phyloP scores from a whole-genome alignment of 2,113 vertebrate genomes.

The Castor canadensis region DNA sequence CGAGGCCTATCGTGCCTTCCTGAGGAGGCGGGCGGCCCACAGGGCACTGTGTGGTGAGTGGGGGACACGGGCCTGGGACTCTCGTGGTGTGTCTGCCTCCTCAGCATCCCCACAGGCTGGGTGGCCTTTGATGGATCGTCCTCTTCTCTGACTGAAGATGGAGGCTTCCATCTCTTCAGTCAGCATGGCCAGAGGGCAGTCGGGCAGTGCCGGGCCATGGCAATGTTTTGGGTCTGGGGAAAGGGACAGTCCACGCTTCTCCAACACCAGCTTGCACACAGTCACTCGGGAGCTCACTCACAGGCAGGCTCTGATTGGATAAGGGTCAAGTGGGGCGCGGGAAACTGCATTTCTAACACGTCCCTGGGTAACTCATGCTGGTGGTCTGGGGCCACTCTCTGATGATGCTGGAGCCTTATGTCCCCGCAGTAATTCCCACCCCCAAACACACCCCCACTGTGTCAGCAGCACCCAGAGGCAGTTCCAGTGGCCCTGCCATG shows the following conservation, averaged over 20 bases:
- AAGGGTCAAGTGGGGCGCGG: accelerated
- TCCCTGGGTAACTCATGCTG: neutral
- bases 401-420: too few relatives aligned
- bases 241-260: too few relatives aligned
- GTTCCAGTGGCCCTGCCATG: neutral
- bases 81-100: accelerated
- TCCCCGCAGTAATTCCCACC: neutral
- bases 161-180: neutral
- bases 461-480: neutral
- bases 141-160: too few relatives aligned
- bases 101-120: accelerated
- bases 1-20: conserved; percentile 47
- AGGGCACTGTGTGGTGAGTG: neutral
- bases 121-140: neutral
- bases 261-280: neutral
- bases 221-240: neutral
- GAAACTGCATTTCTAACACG: neutral
- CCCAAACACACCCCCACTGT: too few relatives aligned
- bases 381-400: neutral
- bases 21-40: neutral
- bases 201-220: too few relatives aligned
- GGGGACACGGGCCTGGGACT: neutral
- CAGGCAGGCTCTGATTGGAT: neutral
- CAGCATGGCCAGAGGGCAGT: accelerated
- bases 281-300: too few relatives aligned